Base-by-base conservation (phyloP, 1,140 invertebrate species). In the Stegodyphus dumicola region DNA sequence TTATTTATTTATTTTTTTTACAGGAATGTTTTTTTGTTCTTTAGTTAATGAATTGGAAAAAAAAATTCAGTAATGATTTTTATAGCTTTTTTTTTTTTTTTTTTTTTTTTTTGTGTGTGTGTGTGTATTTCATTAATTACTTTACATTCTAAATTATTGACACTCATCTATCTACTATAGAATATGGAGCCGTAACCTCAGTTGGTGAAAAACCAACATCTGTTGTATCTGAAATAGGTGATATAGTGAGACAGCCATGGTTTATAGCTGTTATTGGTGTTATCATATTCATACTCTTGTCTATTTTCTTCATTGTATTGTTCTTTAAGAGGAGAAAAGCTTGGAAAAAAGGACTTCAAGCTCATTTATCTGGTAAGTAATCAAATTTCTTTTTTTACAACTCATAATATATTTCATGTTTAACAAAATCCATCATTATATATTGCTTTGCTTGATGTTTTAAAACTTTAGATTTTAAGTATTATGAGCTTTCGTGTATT, bases 251-350 rank as follows among this genome's bases (percentile, higher is more conserved):
- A 51, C 88, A 95, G 89, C 94, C 95, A 0, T 96, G 95, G 95
- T 94, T 96, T 88, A 92, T 96, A 67, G 93, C 93, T 0, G 89
- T 95, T 2, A 92, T 96, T 67, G 94, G 94, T 64, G 93, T 92
- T 17, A 91, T 95, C 49, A 92, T 94, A 2, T 93, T 95, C 74
- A 91, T 94, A 0, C 89, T 95, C 4, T 90, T 95, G 0, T 92
- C 93, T 13, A 93, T 93, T 11, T 92, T 95, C 71, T 90, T 90
- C 69, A 92, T 94, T 13, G 91, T 91, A 88, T 87, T 92, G 17
- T 91, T 90, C 87, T 87, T 90, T 17, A 86, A 87, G 56, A 88
- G 90, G 71, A 86, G 90, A 54, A 56, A 74, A 48, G 89, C 89
- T 15, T 88, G 89, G 81, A 89, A 90, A 76, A 92, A 91, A 86